Evolutionary conservation across 1,140 invertebrate genomes (phyloP).

Genomic region (Agrilus planipennis): DNA sequence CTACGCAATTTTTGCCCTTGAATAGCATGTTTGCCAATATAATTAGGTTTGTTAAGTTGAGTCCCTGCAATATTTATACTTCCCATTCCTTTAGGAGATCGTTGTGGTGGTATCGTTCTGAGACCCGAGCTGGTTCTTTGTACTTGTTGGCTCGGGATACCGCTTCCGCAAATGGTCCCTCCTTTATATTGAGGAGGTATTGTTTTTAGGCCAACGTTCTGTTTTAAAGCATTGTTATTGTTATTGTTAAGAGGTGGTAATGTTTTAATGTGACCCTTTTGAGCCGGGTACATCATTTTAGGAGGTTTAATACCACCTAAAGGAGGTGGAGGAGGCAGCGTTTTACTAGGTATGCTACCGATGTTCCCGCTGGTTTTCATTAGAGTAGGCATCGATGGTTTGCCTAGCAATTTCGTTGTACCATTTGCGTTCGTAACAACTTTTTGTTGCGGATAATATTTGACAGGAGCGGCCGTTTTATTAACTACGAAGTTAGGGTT

Average conservation of each 20-base stretch:
- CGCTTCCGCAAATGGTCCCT: too few relatives aligned
- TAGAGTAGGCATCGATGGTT: background rate
- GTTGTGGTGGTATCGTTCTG: conserved; percentile 29
- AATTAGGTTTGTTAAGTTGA: conserved; percentile 27
- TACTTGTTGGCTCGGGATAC: conserved; percentile 20
- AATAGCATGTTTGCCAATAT: conserved; percentile 32
- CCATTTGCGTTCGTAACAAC: conserved; percentile 1
- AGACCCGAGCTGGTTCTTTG: conserved; percentile 25
- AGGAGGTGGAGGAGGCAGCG: too few relatives aligned
- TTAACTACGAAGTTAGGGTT: conserved; percentile 22
- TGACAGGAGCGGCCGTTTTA: conserved; percentile 11
- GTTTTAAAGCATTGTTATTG: conserved; percentile 15
- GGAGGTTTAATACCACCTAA: too few relatives aligned
- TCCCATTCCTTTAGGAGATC: conserved; percentile 23
- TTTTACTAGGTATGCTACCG: background rate
- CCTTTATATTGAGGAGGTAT: conserved; percentile 19
- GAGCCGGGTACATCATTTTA: conserved; percentile 18
- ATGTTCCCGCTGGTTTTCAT: background rate
- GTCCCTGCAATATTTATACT: too few relatives aligned
- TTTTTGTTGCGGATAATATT: conserved; percentile 1
- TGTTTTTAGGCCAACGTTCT: conserved; percentile 25
- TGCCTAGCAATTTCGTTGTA: background rate
- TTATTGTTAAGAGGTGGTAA: conserved; percentile 16
- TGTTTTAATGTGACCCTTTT: conserved; percentile 26
- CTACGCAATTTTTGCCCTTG: conserved; percentile 30